A percentile compares a stretch with the other conserved stretches of the same genome.
phyloP scores from a whole-genome alignment of 2,797 vertebrate species.

The Gymnocypris eckloni region DNA sequence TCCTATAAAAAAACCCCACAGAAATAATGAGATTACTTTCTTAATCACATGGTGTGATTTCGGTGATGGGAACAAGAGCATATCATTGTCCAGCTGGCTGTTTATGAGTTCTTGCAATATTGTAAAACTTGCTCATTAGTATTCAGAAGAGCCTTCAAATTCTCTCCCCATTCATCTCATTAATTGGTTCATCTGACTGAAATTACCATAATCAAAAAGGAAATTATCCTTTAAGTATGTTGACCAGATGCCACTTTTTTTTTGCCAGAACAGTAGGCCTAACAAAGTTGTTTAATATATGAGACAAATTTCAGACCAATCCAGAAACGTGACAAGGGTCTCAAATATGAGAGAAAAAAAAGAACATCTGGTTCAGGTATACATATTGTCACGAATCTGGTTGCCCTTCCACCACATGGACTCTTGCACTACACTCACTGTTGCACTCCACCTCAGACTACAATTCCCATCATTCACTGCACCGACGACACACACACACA shows the following conservation, averaged over 20 bases:
- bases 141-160: constrained; percentile 32
- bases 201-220: constrained; percentile 34
- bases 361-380: not conserved
- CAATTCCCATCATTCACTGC: no score
- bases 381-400: not conserved
- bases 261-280: constrained; percentile 11
- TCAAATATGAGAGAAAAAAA: not conserved
- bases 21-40: not conserved
- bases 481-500: no score
- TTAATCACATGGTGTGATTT: not conserved
- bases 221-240: constrained; percentile 19
- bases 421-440: no score
- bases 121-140: constrained; percentile 14
- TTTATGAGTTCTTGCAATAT: constrained; percentile 9
- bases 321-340: not conserved
- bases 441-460: no score
- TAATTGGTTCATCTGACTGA: constrained; percentile 39
- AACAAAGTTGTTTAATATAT: constrained; percentile 5
- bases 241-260: constrained; percentile 18
- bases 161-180: constrained; percentile 40
- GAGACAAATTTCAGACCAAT: not conserved
- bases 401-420: no score
- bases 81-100: not conserved
- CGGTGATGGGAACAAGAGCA: not conserved
- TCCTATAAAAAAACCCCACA: not conserved